Conservation (phyloP, 2,888 invertebrate genomes). For the Ectemnius lituratus region DNA sequence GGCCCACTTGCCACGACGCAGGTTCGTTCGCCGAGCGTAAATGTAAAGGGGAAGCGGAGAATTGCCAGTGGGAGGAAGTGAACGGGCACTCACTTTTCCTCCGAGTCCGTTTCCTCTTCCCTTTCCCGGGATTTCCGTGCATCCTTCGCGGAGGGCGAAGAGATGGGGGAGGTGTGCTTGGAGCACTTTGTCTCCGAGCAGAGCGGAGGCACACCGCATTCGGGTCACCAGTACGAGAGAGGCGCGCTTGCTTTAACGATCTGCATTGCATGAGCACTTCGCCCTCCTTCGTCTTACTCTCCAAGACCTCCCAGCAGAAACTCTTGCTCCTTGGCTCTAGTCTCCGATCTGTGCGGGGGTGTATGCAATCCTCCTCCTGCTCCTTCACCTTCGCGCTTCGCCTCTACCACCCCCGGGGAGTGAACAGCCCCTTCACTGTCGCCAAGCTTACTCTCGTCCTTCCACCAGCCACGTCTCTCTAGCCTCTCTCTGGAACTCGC, state of each 20-base stretch:
- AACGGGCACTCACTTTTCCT: slow-evolving; percentile 41
- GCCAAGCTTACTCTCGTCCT: slow-evolving; percentile 20
- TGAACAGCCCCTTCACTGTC: slow-evolving; percentile 33
- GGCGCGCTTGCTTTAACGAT: slow-evolving; percentile 65
- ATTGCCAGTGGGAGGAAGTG: slow-evolving; percentile 50
- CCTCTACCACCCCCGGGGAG: slow-evolving; percentile 11
- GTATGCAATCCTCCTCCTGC: too few species aligned
- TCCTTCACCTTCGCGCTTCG: not conserved
- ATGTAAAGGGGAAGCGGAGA: slow-evolving; percentile 50
- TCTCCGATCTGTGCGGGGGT: too few species aligned
- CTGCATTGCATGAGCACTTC: slow-evolving; percentile 66
- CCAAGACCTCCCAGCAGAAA: not conserved
- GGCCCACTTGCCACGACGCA: slow-evolving; percentile 37
- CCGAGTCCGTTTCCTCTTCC: slow-evolving; percentile 40
- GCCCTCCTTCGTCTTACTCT: slow-evolving; percentile 30
- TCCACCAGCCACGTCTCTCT: not conserved
- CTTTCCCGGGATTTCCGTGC: slow-evolving; percentile 41
- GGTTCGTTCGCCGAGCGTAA: slow-evolving; percentile 36
- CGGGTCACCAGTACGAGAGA: slow-evolving; percentile 57
- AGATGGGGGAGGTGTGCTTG: slow-evolving; percentile 9
- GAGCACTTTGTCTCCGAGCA: slow-evolving; percentile 55
- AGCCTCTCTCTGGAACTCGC: slow-evolving; percentile 3
- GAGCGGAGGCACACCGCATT: slow-evolving; percentile 55
- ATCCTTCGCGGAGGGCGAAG: slow-evolving; percentile 20
- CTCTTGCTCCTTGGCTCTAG: slow-evolving; percentile 13